Conservation (phyloP, 2,888 invertebrate genomes). For the Ceriagrion tenellum region DNA sequence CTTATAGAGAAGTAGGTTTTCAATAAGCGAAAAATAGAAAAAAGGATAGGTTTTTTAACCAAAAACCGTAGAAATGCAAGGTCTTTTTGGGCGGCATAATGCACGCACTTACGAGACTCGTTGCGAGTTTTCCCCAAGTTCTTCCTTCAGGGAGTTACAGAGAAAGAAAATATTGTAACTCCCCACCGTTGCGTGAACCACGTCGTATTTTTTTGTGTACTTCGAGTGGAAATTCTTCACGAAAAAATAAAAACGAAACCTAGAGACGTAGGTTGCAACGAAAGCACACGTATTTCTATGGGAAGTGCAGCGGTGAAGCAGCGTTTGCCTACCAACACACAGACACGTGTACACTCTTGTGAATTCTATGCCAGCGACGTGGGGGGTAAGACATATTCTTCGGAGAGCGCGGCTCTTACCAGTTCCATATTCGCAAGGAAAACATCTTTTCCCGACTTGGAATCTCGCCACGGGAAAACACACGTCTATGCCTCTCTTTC, state of each 20-base stretch:
- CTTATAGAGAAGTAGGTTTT: too few relatives aligned
- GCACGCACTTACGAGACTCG: too few relatives aligned
- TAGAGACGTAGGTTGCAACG: not conserved
- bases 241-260: not conserved
- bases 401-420: not conserved
- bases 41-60: too few relatives aligned
- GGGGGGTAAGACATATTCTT: not conserved
- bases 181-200: too few relatives aligned
- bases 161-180: too few relatives aligned
- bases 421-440: not conserved
- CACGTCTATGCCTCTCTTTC: not conserved
- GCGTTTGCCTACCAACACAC: not conserved
- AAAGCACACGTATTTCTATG: not conserved
- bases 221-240: not conserved
- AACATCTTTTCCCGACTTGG: not conserved
- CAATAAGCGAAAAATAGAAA: too few relatives aligned
- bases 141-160: too few relatives aligned
- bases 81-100: too few relatives aligned
- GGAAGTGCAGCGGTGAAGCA: not conserved
- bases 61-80: too few relatives aligned
- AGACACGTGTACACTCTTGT: not conserved
- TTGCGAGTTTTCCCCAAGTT: too few relatives aligned
- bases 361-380: not conserved
- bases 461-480: not conserved
- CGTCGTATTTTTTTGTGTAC: not conserved